Conservation (phyloP, 2,888 invertebrate genomes). For the Oeneis ivallda region DNA sequence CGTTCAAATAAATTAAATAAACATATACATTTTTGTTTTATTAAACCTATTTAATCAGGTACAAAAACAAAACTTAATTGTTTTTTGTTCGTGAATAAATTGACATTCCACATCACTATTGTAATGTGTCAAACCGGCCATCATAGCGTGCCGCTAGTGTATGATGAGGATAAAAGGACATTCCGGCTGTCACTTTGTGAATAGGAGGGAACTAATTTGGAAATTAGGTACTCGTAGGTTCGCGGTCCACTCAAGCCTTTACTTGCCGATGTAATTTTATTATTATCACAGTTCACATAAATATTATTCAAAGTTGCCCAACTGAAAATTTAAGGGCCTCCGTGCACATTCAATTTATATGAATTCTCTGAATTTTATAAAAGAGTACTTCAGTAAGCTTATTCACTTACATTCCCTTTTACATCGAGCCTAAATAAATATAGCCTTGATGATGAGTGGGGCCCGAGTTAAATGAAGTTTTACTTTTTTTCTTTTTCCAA, state of each 20-base stretch:
- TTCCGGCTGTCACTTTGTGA: too few species aligned
- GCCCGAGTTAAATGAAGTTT: background rate
- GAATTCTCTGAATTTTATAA: background rate
- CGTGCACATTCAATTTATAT: constrained; percentile 13
- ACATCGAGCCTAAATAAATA: constrained; percentile 4
- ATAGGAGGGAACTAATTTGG: background rate
- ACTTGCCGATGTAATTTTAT: background rate
- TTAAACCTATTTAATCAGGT: too few species aligned
- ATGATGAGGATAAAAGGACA: too few species aligned
- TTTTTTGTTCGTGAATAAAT: too few species aligned
- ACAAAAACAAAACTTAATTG: too few species aligned
- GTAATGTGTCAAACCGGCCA: too few species aligned
- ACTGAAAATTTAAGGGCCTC: constrained; percentile 3
- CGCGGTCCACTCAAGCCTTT: background rate
- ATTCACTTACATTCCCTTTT: background rate
- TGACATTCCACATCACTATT: too few species aligned
- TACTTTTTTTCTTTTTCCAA: background rate
- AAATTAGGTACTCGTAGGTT: background rate
- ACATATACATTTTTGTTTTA: too few species aligned
- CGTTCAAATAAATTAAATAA: too few species aligned
- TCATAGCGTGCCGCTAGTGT: too few species aligned
- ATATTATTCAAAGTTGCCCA: constrained; percentile 3
- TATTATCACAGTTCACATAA: background rate
- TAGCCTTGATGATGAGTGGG: background rate
- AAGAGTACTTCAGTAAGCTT: background rate